phyloP scores from a whole-genome alignment of 2,113 vertebrate genomes.

The Sminthopsis crassicaudata region DNA sequence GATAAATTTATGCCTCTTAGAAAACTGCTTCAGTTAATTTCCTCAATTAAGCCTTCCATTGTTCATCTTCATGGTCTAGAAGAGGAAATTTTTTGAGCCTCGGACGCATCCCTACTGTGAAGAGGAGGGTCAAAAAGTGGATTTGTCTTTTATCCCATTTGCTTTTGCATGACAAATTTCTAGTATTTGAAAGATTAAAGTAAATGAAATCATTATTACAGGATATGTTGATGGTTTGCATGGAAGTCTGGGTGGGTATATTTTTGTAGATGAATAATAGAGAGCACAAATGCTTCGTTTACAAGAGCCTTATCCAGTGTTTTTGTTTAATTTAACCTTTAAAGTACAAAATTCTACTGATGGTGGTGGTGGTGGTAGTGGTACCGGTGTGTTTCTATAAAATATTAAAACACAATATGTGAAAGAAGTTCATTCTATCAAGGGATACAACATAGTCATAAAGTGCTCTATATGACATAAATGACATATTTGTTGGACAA shows the following conservation, averaged over 20 bases:
- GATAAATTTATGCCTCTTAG: not conserved
- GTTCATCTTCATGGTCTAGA: not conserved
- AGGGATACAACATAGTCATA: not conserved
- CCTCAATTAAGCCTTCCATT: not conserved
- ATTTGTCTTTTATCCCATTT: not conserved
- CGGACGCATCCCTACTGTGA: not conserved
- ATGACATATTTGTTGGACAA: not conserved
- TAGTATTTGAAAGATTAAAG: not conserved
- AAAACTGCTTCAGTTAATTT: not conserved
- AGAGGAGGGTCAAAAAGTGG: not conserved
- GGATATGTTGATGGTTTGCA: not conserved
- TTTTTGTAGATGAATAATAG: not conserved
- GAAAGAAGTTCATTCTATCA: not conserved
- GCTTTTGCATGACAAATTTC: not conserved
- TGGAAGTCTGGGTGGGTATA: not conserved
- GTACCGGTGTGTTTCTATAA: not conserved
- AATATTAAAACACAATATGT: not conserved
- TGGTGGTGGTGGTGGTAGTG: not conserved
- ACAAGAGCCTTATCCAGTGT: not conserved
- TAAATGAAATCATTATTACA: not conserved
- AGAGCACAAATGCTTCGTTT: not conserved
- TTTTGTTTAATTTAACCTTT: not conserved
- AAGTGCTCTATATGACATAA: not conserved
- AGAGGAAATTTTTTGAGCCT: not conserved
- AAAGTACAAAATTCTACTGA: not conserved